Evolutionary conservation across 2,797 vertebrate species (phyloP).

Genomic region (Enteromius fasciolatus): DNA sequence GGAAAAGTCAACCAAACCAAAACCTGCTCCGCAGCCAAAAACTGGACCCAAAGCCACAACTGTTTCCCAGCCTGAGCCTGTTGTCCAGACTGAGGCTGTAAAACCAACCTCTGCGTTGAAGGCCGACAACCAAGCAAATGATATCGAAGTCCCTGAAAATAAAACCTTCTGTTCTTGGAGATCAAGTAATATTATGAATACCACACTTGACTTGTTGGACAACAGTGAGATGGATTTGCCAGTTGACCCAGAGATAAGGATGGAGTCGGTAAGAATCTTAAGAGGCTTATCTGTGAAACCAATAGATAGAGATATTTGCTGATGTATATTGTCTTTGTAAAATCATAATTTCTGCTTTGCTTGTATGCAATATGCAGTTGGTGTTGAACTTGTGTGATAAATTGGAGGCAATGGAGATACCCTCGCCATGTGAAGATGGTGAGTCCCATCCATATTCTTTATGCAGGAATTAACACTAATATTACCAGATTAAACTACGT

Average conservation of each 20-base stretch:
- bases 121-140: constrained; percentile 8
- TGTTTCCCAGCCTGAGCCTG: constrained; percentile 37
- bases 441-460: constrained; percentile 27
- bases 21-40: constrained; percentile 17
- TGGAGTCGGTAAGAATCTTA: constrained; percentile 72
- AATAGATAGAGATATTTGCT: background rate
- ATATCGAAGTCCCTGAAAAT: constrained; percentile 11
- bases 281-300: background rate
- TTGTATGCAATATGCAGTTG: constrained; percentile 62
- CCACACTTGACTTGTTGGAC: constrained; percentile 73
- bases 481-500: background rate
- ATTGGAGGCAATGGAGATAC: constrained; percentile 71
- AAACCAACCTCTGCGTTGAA: background rate
- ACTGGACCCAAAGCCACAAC: constrained; percentile 48
- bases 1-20: constrained; percentile 17
- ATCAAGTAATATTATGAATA: constrained; percentile 66
- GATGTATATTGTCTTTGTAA: background rate
- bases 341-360: background rate
- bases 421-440: constrained; percentile 63
- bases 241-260: constrained; percentile 62
- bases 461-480: background rate
- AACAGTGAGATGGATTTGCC: constrained; percentile 65
- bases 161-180: constrained; percentile 27
- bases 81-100: constrained; percentile 22
- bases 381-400: constrained; percentile 77